Evolutionary conservation across 2,888 invertebrate species (phyloP).

Genomic region (Sphaerophoria taeniata): DNA sequence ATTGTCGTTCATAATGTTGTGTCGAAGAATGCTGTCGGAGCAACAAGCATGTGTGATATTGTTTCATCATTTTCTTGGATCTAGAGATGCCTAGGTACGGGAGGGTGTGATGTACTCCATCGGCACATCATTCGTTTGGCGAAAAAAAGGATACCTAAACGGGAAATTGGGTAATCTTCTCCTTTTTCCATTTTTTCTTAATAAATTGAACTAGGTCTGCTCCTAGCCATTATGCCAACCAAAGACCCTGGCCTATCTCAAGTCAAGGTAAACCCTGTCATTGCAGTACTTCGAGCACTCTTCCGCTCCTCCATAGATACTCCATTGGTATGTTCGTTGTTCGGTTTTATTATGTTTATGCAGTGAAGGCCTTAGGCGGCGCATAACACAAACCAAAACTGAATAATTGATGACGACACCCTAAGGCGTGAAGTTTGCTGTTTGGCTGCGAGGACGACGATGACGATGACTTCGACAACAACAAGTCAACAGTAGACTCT

Average conservation of each 20-base stretch:
- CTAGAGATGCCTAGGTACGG: neutral
- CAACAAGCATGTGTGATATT: slow-evolving; percentile 32
- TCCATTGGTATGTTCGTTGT: neutral
- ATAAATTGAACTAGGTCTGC: slow-evolving; percentile 61
- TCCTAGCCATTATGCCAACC: slow-evolving; percentile 44
- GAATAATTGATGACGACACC: slow-evolving; percentile 75
- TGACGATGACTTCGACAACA: slow-evolving; percentile 6
- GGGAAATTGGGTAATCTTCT: slow-evolving; percentile 73
- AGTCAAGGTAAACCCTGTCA: slow-evolving; percentile 61
- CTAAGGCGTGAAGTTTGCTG: slow-evolving; percentile 74
- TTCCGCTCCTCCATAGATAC: slow-evolving; percentile 4
- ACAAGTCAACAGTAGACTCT: slow-evolving; percentile 32
- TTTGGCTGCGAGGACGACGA: slow-evolving; percentile 53
- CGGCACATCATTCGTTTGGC: neutral
- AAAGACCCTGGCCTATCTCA: slow-evolving; percentile 19
- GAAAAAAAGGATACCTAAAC: slow-evolving; percentile 23
- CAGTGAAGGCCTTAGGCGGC: slow-evolving; percentile 70
- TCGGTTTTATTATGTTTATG: slow-evolving; percentile 71
- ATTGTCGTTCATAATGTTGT: slow-evolving; percentile 25
- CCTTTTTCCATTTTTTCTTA: slow-evolving; percentile 31
- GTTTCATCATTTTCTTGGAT: neutral
- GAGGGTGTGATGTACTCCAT: neutral
- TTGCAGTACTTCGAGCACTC: slow-evolving; percentile 41
- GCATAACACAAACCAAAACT: slow-evolving; percentile 74
- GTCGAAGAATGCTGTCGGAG: slow-evolving; percentile 36